Evolutionary conservation across 1,140 invertebrate genomes (phyloP).

Genomic region (Zaprionus inermis): DNA sequence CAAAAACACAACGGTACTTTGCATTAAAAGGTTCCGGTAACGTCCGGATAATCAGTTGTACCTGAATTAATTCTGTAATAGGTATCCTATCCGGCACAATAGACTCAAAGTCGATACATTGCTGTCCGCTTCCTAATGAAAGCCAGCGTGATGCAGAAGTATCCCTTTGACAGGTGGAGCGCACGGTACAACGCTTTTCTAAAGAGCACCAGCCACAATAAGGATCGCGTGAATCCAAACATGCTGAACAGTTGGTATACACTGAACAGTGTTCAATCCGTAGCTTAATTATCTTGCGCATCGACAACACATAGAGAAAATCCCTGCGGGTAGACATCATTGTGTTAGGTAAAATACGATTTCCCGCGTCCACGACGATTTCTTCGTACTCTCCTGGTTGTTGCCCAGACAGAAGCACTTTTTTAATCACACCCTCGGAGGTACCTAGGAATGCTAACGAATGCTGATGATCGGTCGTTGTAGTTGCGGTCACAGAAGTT

Average conservation of each 20-base stretch:
- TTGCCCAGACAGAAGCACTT: constrained; percentile 88
- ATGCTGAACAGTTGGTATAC: constrained; percentile 94
- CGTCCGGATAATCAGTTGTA: constrained; percentile 94
- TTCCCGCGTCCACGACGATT: constrained; percentile 89
- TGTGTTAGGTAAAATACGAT: constrained; percentile 92
- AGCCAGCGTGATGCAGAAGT: constrained; percentile 96
- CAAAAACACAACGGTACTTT: constrained; percentile 97
- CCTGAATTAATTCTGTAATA: constrained; percentile 92
- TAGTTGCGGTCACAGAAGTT: constrained; percentile 92
- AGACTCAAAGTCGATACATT: constrained; percentile 98
- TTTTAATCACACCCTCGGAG: constrained; percentile 90
- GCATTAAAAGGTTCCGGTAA: constrained; percentile 95
- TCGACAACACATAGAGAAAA: constrained; percentile 90
- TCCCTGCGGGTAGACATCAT: constrained; percentile 91
- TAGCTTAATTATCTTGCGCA: constrained; percentile 93
- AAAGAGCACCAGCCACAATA: constrained; percentile 99
- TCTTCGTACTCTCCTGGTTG: constrained; percentile 91
- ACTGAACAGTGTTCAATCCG: constrained; percentile 96
- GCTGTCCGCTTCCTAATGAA: constrained; percentile 94
- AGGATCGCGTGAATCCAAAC: constrained; percentile 96
- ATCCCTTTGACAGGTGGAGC: constrained; percentile 94
- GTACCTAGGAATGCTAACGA: constrained; percentile 97
- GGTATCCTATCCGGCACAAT: constrained; percentile 95
- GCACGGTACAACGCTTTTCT: constrained; percentile 95
- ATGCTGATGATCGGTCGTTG: constrained; percentile 90